Conservation (phyloP, 2,797 vertebrate genomes). For the Coranthus polyacanthus region DNA sequence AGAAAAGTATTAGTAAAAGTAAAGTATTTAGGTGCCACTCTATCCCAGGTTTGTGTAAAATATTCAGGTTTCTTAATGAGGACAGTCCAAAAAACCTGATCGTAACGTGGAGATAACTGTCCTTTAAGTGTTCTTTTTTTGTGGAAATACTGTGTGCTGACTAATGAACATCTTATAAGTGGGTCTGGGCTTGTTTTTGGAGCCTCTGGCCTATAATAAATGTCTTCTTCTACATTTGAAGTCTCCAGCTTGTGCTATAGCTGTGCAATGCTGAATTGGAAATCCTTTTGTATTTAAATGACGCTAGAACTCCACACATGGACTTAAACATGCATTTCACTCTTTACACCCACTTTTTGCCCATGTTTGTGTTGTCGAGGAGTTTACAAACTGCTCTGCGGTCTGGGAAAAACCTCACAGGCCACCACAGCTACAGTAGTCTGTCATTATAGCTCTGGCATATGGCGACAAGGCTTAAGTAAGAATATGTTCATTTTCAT, state of each 20-base stretch:
- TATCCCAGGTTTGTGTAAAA: constrained; percentile 1
- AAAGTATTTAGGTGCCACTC: too few species aligned
- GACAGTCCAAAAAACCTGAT: neutral
- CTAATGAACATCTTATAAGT: too few species aligned
- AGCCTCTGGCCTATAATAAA: too few species aligned
- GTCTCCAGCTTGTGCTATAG: constrained; percentile 9
- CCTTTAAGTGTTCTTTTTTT: neutral
- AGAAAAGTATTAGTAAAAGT: too few species aligned
- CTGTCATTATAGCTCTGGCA: constrained; percentile 69
- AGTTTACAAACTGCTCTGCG: constrained; percentile 51
- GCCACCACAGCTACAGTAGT: constrained; percentile 41
- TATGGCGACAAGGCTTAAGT: constrained; percentile 72
- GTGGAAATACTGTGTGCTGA: too few species aligned
- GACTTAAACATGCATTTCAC: constrained; percentile 1
- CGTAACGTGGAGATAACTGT: neutral
- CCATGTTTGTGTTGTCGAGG: constrained; percentile 45
- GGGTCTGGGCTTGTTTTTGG: too few species aligned
- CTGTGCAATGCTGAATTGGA: constrained; percentile 8
- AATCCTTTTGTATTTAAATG: constrained; percentile 3
- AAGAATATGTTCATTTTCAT: constrained; percentile 68
- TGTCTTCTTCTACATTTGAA: constrained; percentile 1
- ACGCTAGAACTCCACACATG: neutral
- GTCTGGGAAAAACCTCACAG: constrained; percentile 52
- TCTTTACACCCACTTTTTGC: constrained; percentile 4
- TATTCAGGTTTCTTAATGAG: too few species aligned